Evolutionary conservation across 1,140 invertebrate genomes (phyloP).

Genomic region (Papilio helenus): DNA sequence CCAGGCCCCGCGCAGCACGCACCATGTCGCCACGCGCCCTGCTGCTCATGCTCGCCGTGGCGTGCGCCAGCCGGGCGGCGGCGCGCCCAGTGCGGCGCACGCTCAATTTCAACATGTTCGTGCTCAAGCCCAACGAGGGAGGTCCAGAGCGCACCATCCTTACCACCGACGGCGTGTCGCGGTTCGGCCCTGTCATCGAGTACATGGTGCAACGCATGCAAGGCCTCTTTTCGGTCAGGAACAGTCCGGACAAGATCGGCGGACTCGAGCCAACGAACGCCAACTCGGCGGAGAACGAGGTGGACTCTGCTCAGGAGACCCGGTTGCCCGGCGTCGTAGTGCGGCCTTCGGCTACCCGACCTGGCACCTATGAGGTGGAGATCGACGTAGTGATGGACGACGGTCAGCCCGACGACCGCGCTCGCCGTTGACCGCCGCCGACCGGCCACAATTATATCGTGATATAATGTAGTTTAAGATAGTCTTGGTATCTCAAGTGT

Average conservation of each 20-base stretch:
- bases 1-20: constrained; percentile 41
- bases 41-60: constrained; percentile 51
- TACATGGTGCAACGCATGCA: constrained; percentile 85
- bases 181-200: constrained; percentile 86
- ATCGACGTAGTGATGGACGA: constrained; percentile 74
- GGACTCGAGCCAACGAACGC: constrained; percentile 41
- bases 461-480: constrained; percentile 1
- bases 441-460: background rate
- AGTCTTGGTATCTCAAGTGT: constrained; percentile 42
- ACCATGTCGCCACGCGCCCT: constrained; percentile 61
- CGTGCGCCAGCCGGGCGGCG: constrained; percentile 51
- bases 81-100: constrained; percentile 69
- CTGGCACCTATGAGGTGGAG: constrained; percentile 74
- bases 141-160: constrained; percentile 59
- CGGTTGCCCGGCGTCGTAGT: constrained; percentile 67
- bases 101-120: constrained; percentile 77
- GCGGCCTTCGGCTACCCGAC: constrained; percentile 65
- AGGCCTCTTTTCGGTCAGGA: constrained; percentile 83
- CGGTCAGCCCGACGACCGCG: constrained; percentile 56
- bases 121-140: constrained; percentile 62
- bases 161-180: constrained; percentile 73
- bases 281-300: constrained; percentile 67
- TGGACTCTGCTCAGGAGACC: constrained; percentile 52
- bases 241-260: constrained; percentile 54
- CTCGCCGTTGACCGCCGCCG: constrained; percentile 43